These are phyloP conservation scores for Araneus ventricosus DNA, from an alignment of 1,140 invertebrate genomes.

Conservation along the genomic window DNA sequence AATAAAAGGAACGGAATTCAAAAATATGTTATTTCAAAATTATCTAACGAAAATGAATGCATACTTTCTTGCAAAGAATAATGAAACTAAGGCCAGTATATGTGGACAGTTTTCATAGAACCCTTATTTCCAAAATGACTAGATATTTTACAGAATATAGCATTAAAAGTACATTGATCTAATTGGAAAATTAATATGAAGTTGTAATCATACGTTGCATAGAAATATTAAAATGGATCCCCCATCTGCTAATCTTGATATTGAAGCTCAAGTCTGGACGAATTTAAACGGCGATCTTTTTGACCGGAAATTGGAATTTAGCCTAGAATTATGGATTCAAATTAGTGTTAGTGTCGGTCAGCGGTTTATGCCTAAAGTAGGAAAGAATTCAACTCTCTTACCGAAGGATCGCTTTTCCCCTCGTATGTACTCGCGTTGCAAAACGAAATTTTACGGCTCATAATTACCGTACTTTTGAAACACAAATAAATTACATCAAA, in stretches of 20 bases:
- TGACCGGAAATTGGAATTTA: not conserved
- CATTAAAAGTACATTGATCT: constrained; percentile 80
- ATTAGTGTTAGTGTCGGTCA: no score
- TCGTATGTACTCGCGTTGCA: no score
- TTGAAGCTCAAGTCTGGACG: constrained; percentile 69
- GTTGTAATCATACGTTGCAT: constrained; percentile 81
- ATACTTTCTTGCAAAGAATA: constrained; percentile 80
- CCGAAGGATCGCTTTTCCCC: no score
- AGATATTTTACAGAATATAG: constrained; percentile 80
- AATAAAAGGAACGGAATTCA: constrained; percentile 72
- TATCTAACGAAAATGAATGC: constrained; percentile 79
- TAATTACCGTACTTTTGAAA: no score
- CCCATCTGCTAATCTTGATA: constrained; percentile 78
- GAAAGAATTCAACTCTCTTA: no score
- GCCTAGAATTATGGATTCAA: no score
- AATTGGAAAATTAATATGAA: constrained; percentile 78
- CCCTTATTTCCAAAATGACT: constrained; percentile 80
- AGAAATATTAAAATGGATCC: constrained; percentile 80
- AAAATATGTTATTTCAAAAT: constrained; percentile 76
- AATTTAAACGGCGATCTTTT: constrained; percentile 30
- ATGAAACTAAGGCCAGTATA: constrained; percentile 80
- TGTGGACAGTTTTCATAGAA: constrained; percentile 81
- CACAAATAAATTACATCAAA: no score
- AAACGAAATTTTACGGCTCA: no score
- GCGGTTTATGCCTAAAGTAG: no score